Evolutionary conservation across 2,113 vertebrate species (phyloP).

Genomic region (Azemiops feae): DNA sequence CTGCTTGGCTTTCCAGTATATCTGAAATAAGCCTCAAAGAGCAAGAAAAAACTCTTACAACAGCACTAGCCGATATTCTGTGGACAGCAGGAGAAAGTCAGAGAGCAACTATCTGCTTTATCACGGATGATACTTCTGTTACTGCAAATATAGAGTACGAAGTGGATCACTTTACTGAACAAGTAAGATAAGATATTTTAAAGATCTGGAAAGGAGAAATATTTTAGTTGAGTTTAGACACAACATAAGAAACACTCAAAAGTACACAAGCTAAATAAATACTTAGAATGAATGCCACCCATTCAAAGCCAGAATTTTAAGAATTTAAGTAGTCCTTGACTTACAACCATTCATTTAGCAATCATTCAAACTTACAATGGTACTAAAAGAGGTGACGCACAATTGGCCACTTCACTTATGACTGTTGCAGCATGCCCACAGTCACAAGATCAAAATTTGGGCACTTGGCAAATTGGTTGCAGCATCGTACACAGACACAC

Average conservation of each 20-base stretch:
- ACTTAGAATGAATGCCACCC: background rate
- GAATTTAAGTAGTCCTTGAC: background rate
- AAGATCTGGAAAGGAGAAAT: background rate
- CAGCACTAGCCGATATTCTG: constrained; percentile 70
- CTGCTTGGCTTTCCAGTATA: constrained; percentile 62
- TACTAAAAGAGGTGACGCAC: background rate
- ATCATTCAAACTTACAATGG: background rate
- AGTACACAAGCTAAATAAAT: rapidly evolving
- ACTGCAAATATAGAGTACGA: constrained; percentile 57
- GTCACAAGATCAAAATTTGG: background rate
- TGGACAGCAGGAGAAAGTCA: constrained; percentile 78
- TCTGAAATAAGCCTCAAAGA: constrained; percentile 50
- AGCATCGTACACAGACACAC: background rate
- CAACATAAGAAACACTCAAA: rapidly evolving
- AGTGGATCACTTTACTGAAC: constrained; percentile 73
- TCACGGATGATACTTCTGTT: constrained; percentile 51
- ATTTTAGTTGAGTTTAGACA: background rate
- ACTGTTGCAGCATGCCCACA: background rate
- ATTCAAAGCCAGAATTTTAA: background rate
- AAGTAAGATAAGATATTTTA: background rate
- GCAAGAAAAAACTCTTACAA: constrained; percentile 71
- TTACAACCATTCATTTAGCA: background rate
- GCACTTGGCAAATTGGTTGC: background rate
- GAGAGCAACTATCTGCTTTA: constrained; percentile 71
- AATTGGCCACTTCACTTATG: background rate